Conservation (phyloP, 2,888 invertebrate genomes). For the Melieria crassipennis region DNA sequence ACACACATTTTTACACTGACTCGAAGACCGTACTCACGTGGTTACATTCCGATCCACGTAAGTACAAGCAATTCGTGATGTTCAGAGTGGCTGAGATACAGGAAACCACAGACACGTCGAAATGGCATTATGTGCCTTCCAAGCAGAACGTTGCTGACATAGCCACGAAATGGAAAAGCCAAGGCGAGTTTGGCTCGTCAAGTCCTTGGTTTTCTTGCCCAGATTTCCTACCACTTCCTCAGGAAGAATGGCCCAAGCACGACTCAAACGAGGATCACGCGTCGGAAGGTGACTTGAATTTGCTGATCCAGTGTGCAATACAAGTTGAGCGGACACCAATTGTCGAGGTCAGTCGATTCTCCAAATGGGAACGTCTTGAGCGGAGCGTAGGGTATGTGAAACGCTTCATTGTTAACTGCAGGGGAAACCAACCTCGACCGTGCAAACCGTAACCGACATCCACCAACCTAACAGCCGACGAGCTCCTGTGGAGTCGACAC, state of each 20-base stretch:
- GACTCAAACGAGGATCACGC: constrained; percentile 3
- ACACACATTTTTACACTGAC: constrained; percentile 45
- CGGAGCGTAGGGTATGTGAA: constrained; percentile 8
- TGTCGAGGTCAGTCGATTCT: background rate
- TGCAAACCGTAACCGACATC: no score
- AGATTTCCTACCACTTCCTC: constrained; percentile 28
- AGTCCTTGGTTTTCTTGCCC: constrained; percentile 36
- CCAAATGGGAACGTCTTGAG: constrained; percentile 11
- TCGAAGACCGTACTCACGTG: constrained; percentile 7
- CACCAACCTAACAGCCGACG: background rate
- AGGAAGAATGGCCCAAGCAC: constrained; percentile 12
- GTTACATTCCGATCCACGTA: constrained; percentile 40
- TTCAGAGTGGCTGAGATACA: constrained; percentile 40
- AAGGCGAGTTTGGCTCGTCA: background rate
- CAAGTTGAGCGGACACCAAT: no score
- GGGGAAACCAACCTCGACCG: no score
- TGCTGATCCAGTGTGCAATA: no score
- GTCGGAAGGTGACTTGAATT: background rate
- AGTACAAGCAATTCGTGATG: constrained; percentile 41
- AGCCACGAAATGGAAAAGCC: constrained; percentile 37
- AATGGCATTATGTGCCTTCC: constrained; percentile 35
- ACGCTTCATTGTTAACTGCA: background rate
- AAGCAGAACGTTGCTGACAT: constrained; percentile 41
- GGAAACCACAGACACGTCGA: constrained; percentile 31
- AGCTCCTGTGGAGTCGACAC: constrained; percentile 8